Base-by-base conservation (phyloP, 2,888 invertebrate species). In the Drosophila borealis region DNA sequence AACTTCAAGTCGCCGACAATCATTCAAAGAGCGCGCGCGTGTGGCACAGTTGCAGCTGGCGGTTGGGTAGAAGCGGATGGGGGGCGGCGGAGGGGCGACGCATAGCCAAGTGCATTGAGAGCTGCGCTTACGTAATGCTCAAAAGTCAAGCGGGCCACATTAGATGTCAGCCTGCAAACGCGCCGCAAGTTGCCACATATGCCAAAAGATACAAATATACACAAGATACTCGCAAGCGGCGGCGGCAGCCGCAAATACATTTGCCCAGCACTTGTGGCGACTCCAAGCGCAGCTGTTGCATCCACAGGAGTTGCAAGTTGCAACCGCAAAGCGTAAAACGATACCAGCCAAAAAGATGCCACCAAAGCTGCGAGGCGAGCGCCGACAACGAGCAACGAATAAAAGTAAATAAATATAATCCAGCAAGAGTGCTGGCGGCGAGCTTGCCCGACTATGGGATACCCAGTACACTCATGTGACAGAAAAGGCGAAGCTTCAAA, bases 121-220 rank as follows among this genome's bases (percentile, higher is more conserved):
- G 50, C 63, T 42, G 64, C 70, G 51, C 76, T 88, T 82, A 83
- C 86, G 87, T 82, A 82, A 82, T 86, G 61, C 74, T 64, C 84
- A 78, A 78, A 83, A 88, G 87, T 88, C 82, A 88, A 86, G 62
- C 70, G 65, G 71, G 71, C 83, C 86, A 83, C 75, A 75, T 61
- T 69, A 59, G 57, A 36, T 57, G 54, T 41, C 44, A 48, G 63
- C 11, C 13, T 36, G 56, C 37, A 56, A 36, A n/a, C 8, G 34
- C 11, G 50, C 48, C 25, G 53, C 53, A 21, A 44, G 63, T 74
- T 78, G 82, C 81, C 82, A 79, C 82, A 78, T 79, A 79, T 70
- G 81, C 70, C 74, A 78, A 64, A 78, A 53, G 64, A 37, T 42
- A 36, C 64, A 34, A 37, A 48, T 25, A 37, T 3, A 50, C 33